A percentile compares a stretch with the other conserved stretches of the same genome.
These are phyloP conservation scores for Orchestes rusci DNA, from an alignment of 2,888 invertebrate genomes.

Conservation along the genomic window DNA sequence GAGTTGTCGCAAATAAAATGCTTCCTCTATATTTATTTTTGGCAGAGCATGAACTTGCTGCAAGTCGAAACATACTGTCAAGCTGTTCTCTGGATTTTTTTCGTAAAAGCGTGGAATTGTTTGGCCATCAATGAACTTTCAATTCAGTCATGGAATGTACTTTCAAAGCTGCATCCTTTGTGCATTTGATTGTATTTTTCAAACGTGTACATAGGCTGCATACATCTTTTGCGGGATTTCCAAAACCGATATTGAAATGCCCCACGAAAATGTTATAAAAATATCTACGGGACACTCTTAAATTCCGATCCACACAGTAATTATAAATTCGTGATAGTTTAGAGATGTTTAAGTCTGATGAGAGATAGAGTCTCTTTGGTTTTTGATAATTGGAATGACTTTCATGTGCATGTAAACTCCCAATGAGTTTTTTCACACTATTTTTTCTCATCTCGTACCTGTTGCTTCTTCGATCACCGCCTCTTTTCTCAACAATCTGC, in stretches of 20 bases:
- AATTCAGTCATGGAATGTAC: background rate
- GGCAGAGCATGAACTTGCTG: constrained; percentile 18
- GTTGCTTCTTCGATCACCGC: constrained; percentile 3
- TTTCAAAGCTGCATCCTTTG: background rate
- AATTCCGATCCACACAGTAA: constrained; percentile 1
- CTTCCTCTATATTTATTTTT: constrained; percentile 18
- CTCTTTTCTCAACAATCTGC: constrained; percentile 6
- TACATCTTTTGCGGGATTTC: background rate
- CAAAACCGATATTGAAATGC: constrained; percentile 1
- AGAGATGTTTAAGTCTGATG: background rate
- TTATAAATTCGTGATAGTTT: constrained; percentile 1
- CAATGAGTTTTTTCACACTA: background rate
- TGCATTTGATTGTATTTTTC: background rate
- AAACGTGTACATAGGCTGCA: background rate
- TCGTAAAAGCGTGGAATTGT: background rate
- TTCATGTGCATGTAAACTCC: too few relatives aligned
- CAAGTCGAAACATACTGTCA: constrained; percentile 11
- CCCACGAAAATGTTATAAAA: background rate
- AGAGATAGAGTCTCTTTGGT: constrained; percentile 3
- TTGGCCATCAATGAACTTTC: background rate
- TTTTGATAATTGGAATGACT: constrained; percentile 1
- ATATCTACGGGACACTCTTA: constrained; percentile 1
- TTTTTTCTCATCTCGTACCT: background rate
- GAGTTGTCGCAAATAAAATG: constrained; percentile 25
- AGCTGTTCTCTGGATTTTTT: constrained; percentile 2